A percentile compares a stretch with the other conserved stretches of the same genome.
These are phyloP conservation scores for Sisor rabdophorus DNA, from an alignment of 2,113 vertebrate species.

Conservation along the genomic window DNA sequence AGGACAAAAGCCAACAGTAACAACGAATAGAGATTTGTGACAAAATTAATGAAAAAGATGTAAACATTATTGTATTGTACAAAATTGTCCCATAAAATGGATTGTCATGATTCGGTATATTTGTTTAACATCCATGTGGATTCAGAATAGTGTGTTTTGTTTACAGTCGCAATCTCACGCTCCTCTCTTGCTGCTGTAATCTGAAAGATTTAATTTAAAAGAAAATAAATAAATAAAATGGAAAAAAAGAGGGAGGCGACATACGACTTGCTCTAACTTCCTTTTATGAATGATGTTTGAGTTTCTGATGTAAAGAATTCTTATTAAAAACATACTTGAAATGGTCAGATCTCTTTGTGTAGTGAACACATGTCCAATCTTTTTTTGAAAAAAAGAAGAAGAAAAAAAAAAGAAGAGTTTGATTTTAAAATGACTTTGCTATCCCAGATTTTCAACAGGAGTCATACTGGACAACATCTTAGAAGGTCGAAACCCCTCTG, in stretches of 20 bases:
- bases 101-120: neutral
- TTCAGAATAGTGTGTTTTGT: slow-evolving; percentile 71
- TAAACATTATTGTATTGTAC: neutral
- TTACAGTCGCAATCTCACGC: slow-evolving; percentile 69
- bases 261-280: slow-evolving; percentile 88
- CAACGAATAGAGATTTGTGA: neutral
- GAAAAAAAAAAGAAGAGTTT: no score
- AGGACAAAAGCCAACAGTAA: slow-evolving; percentile 8
- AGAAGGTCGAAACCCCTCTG: no score
- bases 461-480: no score
- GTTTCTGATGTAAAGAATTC: slow-evolving; percentile 83
- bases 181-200: slow-evolving; percentile 46
- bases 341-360: neutral
- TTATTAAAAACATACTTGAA: slow-evolving; percentile 55
- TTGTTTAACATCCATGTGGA: neutral
- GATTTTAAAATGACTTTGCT: no score
- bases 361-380: neutral
- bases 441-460: no score
- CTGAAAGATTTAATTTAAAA: slow-evolving; percentile 76
- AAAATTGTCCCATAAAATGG: neutral
- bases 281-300: slow-evolving; percentile 86
- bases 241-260: slow-evolving; percentile 68
- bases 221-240: no score
- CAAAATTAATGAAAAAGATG: neutral
- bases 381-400: no score